phyloP scores from a whole-genome alignment of 2,113 vertebrate species.

The Cyanocitta stelleri region DNA sequence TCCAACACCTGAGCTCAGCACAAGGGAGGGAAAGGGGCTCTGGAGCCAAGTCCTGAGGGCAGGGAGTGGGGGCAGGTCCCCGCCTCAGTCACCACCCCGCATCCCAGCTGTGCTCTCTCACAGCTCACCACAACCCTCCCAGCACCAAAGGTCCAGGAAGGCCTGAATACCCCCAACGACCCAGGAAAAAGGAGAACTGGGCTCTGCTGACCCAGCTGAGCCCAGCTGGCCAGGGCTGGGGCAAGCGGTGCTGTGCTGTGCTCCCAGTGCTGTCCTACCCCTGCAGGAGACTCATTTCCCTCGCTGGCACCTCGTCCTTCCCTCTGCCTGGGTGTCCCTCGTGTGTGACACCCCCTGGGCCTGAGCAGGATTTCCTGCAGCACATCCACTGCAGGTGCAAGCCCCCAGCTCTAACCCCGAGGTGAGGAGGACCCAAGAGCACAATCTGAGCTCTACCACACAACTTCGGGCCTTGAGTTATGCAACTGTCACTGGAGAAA shows the following conservation, averaged over 20 bases:
- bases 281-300: neutral
- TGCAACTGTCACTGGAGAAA: neutral
- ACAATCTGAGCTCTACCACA: neutral
- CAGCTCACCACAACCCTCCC: neutral
- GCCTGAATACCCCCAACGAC: neutral
- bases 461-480: neutral
- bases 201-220: neutral
- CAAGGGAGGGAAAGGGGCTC: neutral
- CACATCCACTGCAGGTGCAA: neutral
- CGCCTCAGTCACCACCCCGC: accelerated
- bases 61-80: neutral
- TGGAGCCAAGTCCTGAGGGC: neutral
- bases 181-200: neutral
- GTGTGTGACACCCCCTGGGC: neutral
- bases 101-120: neutral
- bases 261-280: neutral
- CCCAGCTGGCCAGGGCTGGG: neutral
- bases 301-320: neutral
- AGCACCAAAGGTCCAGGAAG: neutral
- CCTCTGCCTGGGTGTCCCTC: neutral
- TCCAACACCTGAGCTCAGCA: neutral
- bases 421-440: neutral
- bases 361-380: neutral
- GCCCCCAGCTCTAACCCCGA: neutral
- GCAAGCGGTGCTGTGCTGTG: neutral